Base-by-base conservation (phyloP, 2,797 vertebrate species). In the Morus bassanus region DNA sequence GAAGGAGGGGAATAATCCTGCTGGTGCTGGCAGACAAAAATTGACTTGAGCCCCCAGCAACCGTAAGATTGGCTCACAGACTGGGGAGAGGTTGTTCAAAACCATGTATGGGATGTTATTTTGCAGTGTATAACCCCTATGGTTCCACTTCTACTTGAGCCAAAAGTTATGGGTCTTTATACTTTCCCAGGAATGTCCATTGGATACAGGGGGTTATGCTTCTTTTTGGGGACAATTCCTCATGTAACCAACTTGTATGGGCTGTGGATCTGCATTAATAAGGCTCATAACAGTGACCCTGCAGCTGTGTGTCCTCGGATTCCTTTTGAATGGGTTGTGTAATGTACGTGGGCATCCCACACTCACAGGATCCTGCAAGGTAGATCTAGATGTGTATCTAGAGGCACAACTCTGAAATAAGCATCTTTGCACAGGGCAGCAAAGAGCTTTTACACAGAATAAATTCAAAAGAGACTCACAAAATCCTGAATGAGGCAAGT, bases 31-130 rank as follows among this genome's bases (percentile, higher is more conserved):
- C 24, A 9, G 39, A 15, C 11, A 59, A 46, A 73, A 73, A 35
- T 35, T 18, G 22, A 27, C 24, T 61, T 31, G 23, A 17, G 30
- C 30, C 67, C 37, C 24, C 25, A 41, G 24, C 60, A 85, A 41
- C 28, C 2, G 0, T 15, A 21, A 75, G 22, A 46, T 37, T 0
- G 1, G 22, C 46, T 68, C 25, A 4, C 11, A 16, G 46, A 4
- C 19, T 17, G 33, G 19, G 53, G 19, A 51, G 31, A 8, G 1
- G 28, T n/a, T 45, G 13, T 72, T 60, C 18, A 23, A 78, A 67
- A 57, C 57, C 27, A 24, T 24, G 50, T 37, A 9, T 31, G 23
- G 27, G 48, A 5, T 39, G 25, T 78, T 72, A n/a, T n/a, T 57
- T 78, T 53, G 45, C 31, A 27, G 13, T 3, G 3, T 39, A 22